Percentiles rank a stretch among this genome's conserved stretches.
phyloP scores from a whole-genome alignment of 2,888 invertebrate species.

The Bombylius major region DNA sequence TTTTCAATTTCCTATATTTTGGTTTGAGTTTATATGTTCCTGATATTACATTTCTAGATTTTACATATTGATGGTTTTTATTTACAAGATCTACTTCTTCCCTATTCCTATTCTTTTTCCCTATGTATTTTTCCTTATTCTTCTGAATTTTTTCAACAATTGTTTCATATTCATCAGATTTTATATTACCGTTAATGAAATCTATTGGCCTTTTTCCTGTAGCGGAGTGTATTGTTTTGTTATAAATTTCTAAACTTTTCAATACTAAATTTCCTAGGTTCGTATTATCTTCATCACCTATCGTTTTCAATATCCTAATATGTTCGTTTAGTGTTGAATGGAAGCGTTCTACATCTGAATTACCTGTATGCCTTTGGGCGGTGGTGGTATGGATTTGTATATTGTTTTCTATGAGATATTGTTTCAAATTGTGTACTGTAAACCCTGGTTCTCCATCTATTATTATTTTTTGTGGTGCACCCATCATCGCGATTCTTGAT shows the following conservation, averaged over 20 bases:
- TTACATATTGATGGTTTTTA: constrained; percentile 10
- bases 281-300: constrained; percentile 15
- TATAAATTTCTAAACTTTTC: constrained; percentile 15
- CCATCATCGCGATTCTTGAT: constrained; percentile 10
- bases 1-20: constrained; percentile 13
- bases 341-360: constrained; percentile 13
- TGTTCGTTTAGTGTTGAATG: constrained; percentile 17
- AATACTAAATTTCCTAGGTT: not conserved
- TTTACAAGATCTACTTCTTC: constrained; percentile 1
- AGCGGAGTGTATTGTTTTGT: constrained; percentile 14
- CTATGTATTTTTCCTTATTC: constrained; percentile 7
- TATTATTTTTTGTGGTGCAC: constrained; percentile 10
- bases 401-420: constrained; percentile 11
- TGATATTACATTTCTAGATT: too few relatives aligned
- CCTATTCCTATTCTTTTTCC: not conserved
- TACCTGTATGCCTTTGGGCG: constrained; percentile 12
- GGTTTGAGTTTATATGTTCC: not conserved
- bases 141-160: constrained; percentile 5
- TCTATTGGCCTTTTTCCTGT: constrained; percentile 1
- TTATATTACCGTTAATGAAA: not conserved
- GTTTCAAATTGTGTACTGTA: constrained; percentile 13
- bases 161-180: not conserved
- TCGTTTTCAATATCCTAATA: constrained; percentile 13
- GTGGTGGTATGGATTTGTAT: constrained; percentile 14
- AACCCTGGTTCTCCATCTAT: constrained; percentile 14